Evolutionary conservation across 2,113 vertebrate species (phyloP).

Genomic region (Forbesichthys agassizii): DNA sequence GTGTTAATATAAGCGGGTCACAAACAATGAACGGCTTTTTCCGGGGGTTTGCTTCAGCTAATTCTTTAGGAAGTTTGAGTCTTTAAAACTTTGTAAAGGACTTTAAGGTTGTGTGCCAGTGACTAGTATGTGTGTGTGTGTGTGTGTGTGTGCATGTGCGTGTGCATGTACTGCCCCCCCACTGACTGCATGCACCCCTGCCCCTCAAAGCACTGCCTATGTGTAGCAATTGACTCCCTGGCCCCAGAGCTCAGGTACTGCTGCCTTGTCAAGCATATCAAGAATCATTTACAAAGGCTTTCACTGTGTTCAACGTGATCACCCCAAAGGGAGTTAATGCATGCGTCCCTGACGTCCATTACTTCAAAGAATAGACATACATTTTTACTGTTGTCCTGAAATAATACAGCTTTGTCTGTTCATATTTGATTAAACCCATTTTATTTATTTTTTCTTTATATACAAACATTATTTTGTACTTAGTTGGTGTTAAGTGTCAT

Average conservation of each 20-base stretch:
- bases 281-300: constrained; percentile 43
- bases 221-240: constrained; percentile 71
- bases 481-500: not conserved
- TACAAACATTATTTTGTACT: no score
- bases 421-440: no score
- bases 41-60: no score
- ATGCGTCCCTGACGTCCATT: not conserved
- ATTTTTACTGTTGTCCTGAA: not conserved
- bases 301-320: constrained; percentile 21
- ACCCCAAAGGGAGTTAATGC: not conserved
- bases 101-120: not conserved
- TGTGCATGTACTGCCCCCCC: not conserved
- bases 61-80: constrained; percentile 42
- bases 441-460: no score
- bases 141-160: not conserved
- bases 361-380: not conserved
- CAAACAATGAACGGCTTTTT: no score
- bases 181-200: constrained; percentile 44
- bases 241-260: constrained; percentile 64
- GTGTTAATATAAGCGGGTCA: no score
- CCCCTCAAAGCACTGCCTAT: constrained; percentile 58
- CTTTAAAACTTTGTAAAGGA: not conserved
- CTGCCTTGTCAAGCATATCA: constrained; percentile 60
- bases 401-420: not conserved
- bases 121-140: constrained; percentile 25